Conservation (phyloP, 2,888 invertebrate genomes). For the Lutraria lutraria region DNA sequence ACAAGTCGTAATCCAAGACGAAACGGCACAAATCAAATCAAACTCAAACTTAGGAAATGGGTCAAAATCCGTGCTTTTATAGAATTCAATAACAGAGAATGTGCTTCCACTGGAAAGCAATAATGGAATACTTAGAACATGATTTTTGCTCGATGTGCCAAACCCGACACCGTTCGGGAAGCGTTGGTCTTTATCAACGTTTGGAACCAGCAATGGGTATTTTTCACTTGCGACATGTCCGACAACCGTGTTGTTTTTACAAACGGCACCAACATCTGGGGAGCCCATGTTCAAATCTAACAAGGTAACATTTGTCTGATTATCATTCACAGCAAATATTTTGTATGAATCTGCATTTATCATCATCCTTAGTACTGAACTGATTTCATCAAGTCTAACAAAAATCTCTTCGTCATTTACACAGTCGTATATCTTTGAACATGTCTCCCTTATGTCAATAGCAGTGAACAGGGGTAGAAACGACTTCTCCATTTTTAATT, state of each 20-base stretch:
- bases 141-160: conserved; percentile 53
- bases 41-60: conserved; percentile 64
- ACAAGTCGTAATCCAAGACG: conserved; percentile 74
- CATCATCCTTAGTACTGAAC: conserved; percentile 56
- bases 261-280: conserved; percentile 66
- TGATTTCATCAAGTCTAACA: conserved; percentile 59
- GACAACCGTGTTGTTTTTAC: conserved; percentile 69
- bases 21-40: conserved; percentile 68
- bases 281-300: conserved; percentile 55
- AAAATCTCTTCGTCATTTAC: conserved; percentile 58
- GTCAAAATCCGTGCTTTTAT: conserved; percentile 61
- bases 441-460: conserved; percentile 53
- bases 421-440: conserved; percentile 54
- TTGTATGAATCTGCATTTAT: conserved; percentile 66
- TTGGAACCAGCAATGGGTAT: conserved; percentile 58
- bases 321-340: conserved; percentile 65
- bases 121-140: conserved; percentile 73
- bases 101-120: conserved; percentile 71
- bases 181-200: conserved; percentile 67
- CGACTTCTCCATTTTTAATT: neutral
- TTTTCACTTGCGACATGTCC: conserved; percentile 70
- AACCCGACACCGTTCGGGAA: conserved; percentile 72
- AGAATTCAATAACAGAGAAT: conserved; percentile 68
- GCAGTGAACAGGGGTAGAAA: conserved; percentile 32
- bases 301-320: conserved; percentile 63